Conservation (phyloP, 2,888 invertebrate genomes). For the Drosophila atripex region DNA sequence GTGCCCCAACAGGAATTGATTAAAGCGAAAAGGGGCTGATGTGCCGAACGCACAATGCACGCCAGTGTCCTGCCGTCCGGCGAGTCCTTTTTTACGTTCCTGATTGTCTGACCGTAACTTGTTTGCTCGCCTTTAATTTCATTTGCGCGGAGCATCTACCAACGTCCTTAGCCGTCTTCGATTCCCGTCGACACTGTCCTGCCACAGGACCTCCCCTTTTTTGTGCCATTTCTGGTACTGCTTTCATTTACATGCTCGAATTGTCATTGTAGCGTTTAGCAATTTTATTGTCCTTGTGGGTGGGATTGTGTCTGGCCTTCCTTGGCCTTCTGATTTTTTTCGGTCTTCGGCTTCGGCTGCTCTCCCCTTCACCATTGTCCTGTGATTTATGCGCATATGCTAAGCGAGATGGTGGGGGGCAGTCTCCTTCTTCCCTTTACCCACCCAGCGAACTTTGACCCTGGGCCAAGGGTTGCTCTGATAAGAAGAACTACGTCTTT, state of each 20-base stretch:
- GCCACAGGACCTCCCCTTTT: constrained; percentile 20
- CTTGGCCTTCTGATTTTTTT: constrained; percentile 19
- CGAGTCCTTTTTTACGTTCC: constrained; percentile 71
- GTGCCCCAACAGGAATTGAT: constrained; percentile 74
- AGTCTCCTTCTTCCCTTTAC: background rate
- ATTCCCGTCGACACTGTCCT: constrained; percentile 30
- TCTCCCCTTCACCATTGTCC: constrained; percentile 39
- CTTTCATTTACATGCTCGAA: constrained; percentile 80
- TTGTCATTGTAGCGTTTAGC: constrained; percentile 79
- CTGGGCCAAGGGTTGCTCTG: constrained; percentile 52
- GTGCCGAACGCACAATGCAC: constrained; percentile 57
- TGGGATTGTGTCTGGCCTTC: constrained; percentile 36
- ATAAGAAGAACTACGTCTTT: constrained; percentile 42
- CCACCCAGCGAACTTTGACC: constrained; percentile 68
- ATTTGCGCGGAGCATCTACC: constrained; percentile 66
- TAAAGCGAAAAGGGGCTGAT: constrained; percentile 55
- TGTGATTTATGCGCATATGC: constrained; percentile 80
- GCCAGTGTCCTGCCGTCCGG: constrained; percentile 54
- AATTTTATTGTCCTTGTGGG: constrained; percentile 74
- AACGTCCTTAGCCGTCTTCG: constrained; percentile 16
- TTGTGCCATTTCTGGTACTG: constrained; percentile 33
- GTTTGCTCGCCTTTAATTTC: constrained; percentile 82
- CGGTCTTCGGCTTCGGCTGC: constrained; percentile 3
- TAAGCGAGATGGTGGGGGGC: constrained; percentile 40
- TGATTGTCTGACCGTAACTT: constrained; percentile 80